Evolutionary conservation across 2,888 invertebrate genomes (phyloP), one percentile per base, ranked within the genome.

Genomic region (Miltochrista miniata): DNA sequence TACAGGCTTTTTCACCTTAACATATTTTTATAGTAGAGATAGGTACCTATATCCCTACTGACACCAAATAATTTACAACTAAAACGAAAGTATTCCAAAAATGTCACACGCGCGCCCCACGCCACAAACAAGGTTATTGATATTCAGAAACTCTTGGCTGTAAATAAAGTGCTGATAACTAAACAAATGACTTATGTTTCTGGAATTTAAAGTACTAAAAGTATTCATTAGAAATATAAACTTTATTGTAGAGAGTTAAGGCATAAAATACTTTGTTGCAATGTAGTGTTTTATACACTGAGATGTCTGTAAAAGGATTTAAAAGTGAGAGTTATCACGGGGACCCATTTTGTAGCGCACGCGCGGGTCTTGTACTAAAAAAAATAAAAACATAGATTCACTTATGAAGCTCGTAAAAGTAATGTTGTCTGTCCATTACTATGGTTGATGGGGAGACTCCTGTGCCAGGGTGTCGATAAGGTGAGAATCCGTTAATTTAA

Each of bases 301-400:
- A 88, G 83, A 83, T 78, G 79, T 76, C 78, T 76, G 81, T 84
- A 86, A 86, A 84, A 87, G 85, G 85, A 85, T 83, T 82, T 80
- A 83, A 86, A 87, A 90, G 90, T 91, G 90, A 91, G 90, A 90
- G 89, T 90, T 91, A 91, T 91, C 91, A 90, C 90, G 60, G 84
- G 78, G 83, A 74, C 80, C 88, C 90, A 90, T 91, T 45, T 90
- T 90, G 84, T 68, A 64, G 72, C 87, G 90, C 90, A 91, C 91
- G 91, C 90, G 91, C 90, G 85, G 72, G 79, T 72, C 83, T 83
- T 81, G 74, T 79, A 79, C 67, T 70, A 72, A 79, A 81, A 79
- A 79, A 72, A 55, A 37, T 64, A 72, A 72, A 78, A 77, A 73
- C 72, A 77, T 75, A 72, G 62, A 61, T 67, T 67, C 64, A 68